A percentile compares a stretch with the other conserved stretches of the same genome.
Evolutionary conservation across 2,113 vertebrate genomes (phyloP).

Genomic region (Megaceryle torquata): DNA sequence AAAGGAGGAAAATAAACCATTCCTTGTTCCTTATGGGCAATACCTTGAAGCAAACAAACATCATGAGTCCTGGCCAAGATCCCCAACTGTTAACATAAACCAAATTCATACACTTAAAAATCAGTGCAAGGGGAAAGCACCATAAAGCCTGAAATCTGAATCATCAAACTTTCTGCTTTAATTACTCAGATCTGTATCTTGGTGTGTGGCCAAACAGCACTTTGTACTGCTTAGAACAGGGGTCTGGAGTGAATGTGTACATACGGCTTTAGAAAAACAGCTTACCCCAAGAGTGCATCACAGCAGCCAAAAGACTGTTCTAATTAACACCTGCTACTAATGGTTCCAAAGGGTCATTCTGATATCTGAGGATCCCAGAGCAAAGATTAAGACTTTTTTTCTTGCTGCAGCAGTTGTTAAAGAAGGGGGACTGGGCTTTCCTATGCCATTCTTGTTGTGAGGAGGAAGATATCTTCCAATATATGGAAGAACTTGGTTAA

Average conservation of each 20-base stretch:
- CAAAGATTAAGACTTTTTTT: not conserved
- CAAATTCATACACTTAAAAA: not conserved
- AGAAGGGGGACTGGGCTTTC: not conserved
- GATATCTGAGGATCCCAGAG: not conserved
- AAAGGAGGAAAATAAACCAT: not conserved
- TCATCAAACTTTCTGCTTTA: not conserved
- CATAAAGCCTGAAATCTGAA: not conserved
- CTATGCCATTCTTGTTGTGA: not conserved
- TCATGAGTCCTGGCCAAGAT: not conserved
- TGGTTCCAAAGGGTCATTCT: not conserved
- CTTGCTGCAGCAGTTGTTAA: not conserved
- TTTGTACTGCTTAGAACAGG: not conserved
- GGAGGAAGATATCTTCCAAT: not conserved
- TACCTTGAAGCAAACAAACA: not conserved
- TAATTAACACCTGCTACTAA: slow-evolving; percentile 31
- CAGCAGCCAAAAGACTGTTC: not conserved
- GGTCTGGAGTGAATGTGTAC: not conserved
- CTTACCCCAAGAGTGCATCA: not conserved
- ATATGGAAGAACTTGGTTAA: not conserved
- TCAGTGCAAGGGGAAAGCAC: not conserved
- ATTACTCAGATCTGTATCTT: not conserved
- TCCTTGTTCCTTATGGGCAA: not conserved
- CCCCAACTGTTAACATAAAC: not conserved
- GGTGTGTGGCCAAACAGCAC: not conserved
- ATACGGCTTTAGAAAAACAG: not conserved